phyloP scores from a whole-genome alignment of 2,113 vertebrate genomes.

The Nymphicus hollandicus region DNA sequence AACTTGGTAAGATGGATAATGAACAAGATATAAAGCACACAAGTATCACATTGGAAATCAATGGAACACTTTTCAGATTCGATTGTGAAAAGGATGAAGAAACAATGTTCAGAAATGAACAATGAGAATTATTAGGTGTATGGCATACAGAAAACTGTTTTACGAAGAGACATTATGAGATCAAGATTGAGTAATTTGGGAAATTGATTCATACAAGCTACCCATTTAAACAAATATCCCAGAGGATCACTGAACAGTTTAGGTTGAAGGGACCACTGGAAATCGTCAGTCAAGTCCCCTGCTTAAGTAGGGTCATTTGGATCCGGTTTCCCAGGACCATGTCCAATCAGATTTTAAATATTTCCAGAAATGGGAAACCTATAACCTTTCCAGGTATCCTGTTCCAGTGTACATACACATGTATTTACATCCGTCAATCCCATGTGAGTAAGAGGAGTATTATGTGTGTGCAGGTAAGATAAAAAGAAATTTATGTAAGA shows the following conservation, averaged over 20 bases:
- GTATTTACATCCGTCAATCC: neutral
- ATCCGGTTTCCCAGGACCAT: neutral
- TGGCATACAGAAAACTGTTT: neutral
- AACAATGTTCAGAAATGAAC: neutral
- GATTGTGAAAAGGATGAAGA: neutral
- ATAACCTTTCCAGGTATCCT: neutral
- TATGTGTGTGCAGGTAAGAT: neutral
- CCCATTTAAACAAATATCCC: neutral
- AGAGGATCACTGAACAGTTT: neutral
- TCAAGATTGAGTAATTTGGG: neutral
- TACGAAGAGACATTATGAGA: neutral
- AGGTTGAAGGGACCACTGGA: neutral
- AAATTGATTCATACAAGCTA: neutral
- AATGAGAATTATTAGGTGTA: neutral
- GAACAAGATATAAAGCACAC: neutral
- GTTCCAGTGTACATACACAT: too few species aligned
- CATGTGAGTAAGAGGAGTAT: neutral
- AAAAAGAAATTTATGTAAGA: neutral
- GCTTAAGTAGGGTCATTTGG: neutral
- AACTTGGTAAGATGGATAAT: slow-evolving; percentile 2
- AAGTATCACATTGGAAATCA: slow-evolving; percentile 26
- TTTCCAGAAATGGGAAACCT: neutral
- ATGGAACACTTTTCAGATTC: neutral
- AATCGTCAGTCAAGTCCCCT: neutral
- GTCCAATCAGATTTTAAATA: neutral